phyloP scores from a whole-genome alignment of 1,140 invertebrate genomes.

The Chymomyza costata region DNA sequence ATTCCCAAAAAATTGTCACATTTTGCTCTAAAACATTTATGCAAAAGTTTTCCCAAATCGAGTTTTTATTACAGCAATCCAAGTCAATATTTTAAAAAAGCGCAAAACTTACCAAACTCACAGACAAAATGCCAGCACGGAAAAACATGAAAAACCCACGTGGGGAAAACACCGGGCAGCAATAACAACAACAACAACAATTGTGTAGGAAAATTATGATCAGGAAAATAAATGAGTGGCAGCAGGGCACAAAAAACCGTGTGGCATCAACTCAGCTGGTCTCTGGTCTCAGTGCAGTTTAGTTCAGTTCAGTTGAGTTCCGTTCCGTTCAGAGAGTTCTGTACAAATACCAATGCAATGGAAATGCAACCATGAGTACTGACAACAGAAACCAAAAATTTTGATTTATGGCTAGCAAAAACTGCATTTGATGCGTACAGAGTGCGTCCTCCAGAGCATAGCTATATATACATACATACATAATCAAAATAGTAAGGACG shows the following conservation, averaged over 20 bases:
- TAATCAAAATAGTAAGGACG: slow-evolving; percentile 59
- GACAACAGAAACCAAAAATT: slow-evolving; percentile 71
- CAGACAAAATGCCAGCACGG: neutral
- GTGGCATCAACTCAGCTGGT: slow-evolving; percentile 11
- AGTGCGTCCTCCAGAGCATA: too few relatives aligned
- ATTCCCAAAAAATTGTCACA: too few relatives aligned
- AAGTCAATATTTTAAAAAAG: slow-evolving; percentile 64
- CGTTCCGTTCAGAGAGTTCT: slow-evolving; percentile 22
- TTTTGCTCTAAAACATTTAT: too few relatives aligned
- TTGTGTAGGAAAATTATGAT: slow-evolving; percentile 66
- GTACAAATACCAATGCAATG: slow-evolving; percentile 51
- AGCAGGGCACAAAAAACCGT: slow-evolving; percentile 6
- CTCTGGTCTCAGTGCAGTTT: neutral
- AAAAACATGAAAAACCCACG: too few relatives aligned
- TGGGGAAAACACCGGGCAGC: too few relatives aligned
- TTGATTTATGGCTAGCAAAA: slow-evolving; percentile 68
- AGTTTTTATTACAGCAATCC: slow-evolving; percentile 73
- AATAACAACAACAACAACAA: slow-evolving; percentile 1
- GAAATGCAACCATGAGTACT: too few relatives aligned
- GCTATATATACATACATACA: slow-evolving; percentile 56
- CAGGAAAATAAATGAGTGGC: slow-evolving; percentile 66
- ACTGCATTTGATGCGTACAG: slow-evolving; percentile 66
- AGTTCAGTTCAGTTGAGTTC: too few relatives aligned
- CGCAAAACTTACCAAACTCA: too few relatives aligned
- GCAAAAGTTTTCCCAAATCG: too few relatives aligned